Base-by-base conservation (phyloP, 2,113 vertebrate species). In the Passer domesticus region DNA sequence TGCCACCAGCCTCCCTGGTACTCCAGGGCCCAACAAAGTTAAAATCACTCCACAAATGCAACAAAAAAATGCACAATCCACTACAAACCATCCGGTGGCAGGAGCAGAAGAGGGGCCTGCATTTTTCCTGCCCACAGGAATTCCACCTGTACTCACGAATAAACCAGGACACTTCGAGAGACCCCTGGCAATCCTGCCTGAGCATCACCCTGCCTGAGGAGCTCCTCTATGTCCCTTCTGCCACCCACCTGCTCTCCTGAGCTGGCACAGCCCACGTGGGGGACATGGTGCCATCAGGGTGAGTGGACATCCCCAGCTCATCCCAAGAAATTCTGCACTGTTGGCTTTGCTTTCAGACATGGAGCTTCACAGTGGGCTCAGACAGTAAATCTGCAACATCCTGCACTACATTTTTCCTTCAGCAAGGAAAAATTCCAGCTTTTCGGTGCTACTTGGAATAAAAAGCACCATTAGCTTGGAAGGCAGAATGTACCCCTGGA, bases 131-230 rank as follows among this genome's bases (percentile, higher is more conserved):
- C 77, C 33, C 67, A 6, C 11, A 47, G 83, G 19, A 62, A 15
- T 35, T 53, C 47, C 0, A 0, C 30, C 53, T 52, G 37, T 0
- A 7, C 60, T 53, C 19, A 30, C 30, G 58, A n/a, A 86, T 50
- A 0, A 3, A 41, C 2, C 27, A 24, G 24, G 24, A 55, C 2
- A 19, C 31, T 14, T 28, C 0, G 0, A 56, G 35, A 73, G 53
- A 49, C 23, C 16, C 25, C 0, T 0, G 25, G 58, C 35, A 41
- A 67, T 6, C 20, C 78, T 79, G 35, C 31, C 43, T 8, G 33
- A 91, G 64, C 68, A 74, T 5, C 75, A 9, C 4, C 28, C 50
- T 23, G 31, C 4, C 1, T 5, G 37, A 56, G 60, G 50, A 49
- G 72, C 73, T 73, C 55, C 2, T 2, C 53, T 0, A 6, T 3